Base-by-base conservation (phyloP, 2,113 vertebrate species). In the Toxostoma redivivum region DNA sequence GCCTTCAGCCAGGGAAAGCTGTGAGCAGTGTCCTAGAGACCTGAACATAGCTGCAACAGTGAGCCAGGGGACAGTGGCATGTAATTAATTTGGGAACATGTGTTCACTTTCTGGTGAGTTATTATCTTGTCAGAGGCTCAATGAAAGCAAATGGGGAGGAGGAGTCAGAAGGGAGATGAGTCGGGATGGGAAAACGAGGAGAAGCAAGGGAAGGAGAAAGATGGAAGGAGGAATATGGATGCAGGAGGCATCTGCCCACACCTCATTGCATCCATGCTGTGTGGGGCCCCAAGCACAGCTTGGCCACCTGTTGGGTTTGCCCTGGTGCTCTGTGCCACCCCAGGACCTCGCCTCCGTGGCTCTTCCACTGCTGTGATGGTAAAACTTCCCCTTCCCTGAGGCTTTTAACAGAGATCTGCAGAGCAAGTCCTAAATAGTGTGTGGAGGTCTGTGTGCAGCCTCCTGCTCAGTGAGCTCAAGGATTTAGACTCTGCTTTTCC, bases 81-180 rank as follows among this genome's bases (percentile, higher is more conserved):
- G 17, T 42, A 78, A 86, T 78, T 72, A 60, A 93, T 77, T 69
- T 61, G 67, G 78, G 83, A 90, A 91, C 80, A 53, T 44, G 62
- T 85, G 65, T 77, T 95, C 13, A 1, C 71, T 81, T 87, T 84
- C 94, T 33, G 45, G 87, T 92, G 91, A 90, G 94, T 88, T 92
- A 90, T 86, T 92, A 90, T 85, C 81, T 95, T 94, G 83, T 94
- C 85, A 93, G 66, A 65, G 42, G 58, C 60, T 83, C 16, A 21
- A 12, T 70, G 93, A 71, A 51, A 74, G 86, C 50, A 54, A 87
- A 56, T 1, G 12, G 69, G 30, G 35, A 53, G 45, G 73, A 73
- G 61, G 38, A 81, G 24, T 35, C n/a, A 50, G 61, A 47, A 66
- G 65, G 78, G 62, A 54, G 38, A 24, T 0, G 11, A 42, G 23